A percentile compares a stretch with the other conserved stretches of the same genome.
phyloP scores from a whole-genome alignment of 2,797 vertebrate genomes.

The Antrozous pallidus region DNA sequence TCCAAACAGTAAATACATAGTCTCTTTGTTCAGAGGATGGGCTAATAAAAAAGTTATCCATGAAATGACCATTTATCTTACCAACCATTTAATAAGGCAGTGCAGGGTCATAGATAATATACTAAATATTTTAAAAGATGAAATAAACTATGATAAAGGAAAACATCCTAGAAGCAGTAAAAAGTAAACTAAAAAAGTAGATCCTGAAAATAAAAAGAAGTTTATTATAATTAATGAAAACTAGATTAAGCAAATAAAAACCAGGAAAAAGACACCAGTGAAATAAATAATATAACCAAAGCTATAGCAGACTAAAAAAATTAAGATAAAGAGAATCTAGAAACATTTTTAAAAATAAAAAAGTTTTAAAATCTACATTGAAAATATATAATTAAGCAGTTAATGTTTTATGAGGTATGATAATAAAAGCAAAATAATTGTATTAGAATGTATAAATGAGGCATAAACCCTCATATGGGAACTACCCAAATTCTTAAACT shows the following conservation, averaged over 20 bases:
- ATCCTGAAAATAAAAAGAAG: not conserved
- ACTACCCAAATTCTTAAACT: not conserved
- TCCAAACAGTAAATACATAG: not conserved
- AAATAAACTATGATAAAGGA: not conserved
- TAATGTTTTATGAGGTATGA: not conserved
- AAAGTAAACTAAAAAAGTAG: not conserved
- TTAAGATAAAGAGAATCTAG: not conserved
- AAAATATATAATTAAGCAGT: constrained; percentile 32
- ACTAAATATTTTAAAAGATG: not conserved
- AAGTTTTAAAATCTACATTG: not conserved
- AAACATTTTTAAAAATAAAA: constrained; percentile 18
- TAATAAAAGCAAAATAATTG: not conserved
- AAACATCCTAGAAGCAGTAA: not conserved
- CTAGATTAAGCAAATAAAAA: not conserved
- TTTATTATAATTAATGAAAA: constrained; percentile 31
- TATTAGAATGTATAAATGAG: not conserved
- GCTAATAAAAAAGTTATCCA: not conserved
- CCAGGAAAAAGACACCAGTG: not conserved
- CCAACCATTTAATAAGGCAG: not conserved
- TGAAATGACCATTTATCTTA: not conserved
- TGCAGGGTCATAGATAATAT: not conserved
- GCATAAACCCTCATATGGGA: not conserved
- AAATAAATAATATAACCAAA: constrained; percentile 3
- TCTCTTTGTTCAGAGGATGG: not conserved
- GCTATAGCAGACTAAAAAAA: constrained; percentile 12